A percentile compares a stretch with the other conserved stretches of the same genome.
Evolutionary conservation across 2,113 vertebrate species (phyloP).

Genomic region (Burhinus oedicnemus): DNA sequence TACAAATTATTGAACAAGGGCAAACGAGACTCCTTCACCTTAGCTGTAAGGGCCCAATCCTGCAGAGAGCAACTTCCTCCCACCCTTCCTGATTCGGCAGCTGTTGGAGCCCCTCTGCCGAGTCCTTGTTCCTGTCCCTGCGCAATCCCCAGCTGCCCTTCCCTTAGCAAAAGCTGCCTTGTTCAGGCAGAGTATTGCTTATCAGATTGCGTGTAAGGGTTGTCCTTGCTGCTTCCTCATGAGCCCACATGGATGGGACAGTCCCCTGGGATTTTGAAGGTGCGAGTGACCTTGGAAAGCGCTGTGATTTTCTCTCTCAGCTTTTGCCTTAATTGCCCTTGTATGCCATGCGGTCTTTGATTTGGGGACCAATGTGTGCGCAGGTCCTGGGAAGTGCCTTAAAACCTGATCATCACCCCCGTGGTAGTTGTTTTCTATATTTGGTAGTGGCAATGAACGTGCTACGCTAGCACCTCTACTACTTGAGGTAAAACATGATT

Average conservation of each 20-base stretch:
- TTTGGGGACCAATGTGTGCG: fast-evolving
- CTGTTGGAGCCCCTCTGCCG: neutral
- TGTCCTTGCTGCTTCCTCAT: neutral
- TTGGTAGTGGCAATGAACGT: neutral
- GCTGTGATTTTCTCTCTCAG: neutral
- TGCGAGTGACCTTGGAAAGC: neutral
- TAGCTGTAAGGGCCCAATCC: neutral
- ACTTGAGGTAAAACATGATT: neutral
- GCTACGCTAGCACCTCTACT: neutral
- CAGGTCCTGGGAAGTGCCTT: neutral
- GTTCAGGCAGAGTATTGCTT: neutral
- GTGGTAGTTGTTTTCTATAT: fast-evolving
- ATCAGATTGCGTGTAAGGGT: fast-evolving
- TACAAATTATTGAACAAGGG: conserved; percentile 14
- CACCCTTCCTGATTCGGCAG: neutral
- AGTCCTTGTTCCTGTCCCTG: neutral
- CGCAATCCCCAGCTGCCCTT: neutral
- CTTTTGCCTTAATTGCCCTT: neutral
- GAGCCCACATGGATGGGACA: neutral
- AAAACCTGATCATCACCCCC: neutral
- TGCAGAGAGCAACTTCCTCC: neutral
- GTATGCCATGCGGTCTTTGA: fast-evolving
- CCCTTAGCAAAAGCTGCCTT: neutral
- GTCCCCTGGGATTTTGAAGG: neutral
- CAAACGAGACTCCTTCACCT: neutral